Evolutionary conservation across 2,797 vertebrate species (phyloP).

Genomic region (Accipiter superciliosus): DNA sequence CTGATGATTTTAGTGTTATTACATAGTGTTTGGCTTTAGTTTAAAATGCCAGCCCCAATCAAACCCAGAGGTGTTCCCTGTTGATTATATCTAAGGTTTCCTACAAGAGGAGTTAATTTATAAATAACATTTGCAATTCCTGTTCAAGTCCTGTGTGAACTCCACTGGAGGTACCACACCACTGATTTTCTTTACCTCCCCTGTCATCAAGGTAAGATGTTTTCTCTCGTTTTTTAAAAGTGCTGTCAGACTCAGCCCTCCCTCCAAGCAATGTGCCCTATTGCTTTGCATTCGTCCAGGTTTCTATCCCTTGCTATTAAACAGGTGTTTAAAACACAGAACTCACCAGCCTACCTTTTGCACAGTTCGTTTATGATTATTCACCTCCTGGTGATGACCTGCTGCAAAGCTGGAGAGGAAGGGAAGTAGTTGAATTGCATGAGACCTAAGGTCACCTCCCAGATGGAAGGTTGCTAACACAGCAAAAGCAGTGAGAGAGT

Average conservation of each 20-base stretch:
- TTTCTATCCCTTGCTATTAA: neutral
- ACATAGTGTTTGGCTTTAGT: neutral
- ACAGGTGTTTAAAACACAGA: neutral
- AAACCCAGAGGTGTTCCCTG: neutral
- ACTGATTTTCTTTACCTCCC: neutral
- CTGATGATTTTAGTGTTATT: neutral
- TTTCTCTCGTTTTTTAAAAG: neutral
- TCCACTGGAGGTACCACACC: neutral
- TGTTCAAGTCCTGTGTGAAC: neutral
- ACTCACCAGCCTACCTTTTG: neutral
- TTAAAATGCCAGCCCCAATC: slow-evolving; percentile 3
- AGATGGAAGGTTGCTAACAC: neutral
- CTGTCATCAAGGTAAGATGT: neutral
- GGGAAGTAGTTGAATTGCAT: neutral
- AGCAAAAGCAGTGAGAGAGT: neutral
- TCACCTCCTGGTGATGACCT: neutral
- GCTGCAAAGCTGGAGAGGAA: neutral
- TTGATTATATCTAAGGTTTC: neutral
- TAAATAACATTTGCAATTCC: neutral
- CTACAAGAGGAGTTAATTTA: neutral
- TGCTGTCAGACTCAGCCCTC: neutral
- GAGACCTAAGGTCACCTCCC: neutral
- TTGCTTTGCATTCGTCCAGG: neutral
- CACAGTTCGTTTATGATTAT: neutral
- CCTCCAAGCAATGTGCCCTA: neutral